Base-by-base conservation (phyloP, 2,888 invertebrate genomes). In the Phanerotoma sp. region DNA sequence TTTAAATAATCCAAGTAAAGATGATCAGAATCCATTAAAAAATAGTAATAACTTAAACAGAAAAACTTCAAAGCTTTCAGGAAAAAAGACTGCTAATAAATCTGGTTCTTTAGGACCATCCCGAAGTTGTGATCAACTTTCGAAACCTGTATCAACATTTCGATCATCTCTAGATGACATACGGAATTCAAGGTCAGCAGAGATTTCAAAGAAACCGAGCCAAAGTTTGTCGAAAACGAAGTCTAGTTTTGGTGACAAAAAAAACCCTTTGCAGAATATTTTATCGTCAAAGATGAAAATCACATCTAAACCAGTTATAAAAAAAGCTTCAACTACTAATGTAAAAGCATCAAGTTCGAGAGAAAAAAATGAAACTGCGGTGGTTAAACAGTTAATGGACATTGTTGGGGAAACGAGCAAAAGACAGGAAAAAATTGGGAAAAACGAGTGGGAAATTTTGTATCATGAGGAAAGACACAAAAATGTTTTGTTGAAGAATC, bases 401-500 rank as follows among this genome's bases (percentile, higher is more conserved):
- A n/a, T n/a, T n/a, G 69, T 66, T 42, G 70, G 71, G 3, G 71
- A 74, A 48, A 64, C 62, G 5, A 68, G 49, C 46, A 64, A 16
- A 66, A 65, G 56, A 46, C 15, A 62, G 3, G 60, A 60, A 0
- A 70, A 65, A 47, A 62, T 54, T 22, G 60, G 60, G 0, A 70
- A 65, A 47, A 62, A 55, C 21, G 70, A 75, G 45, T 70, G 67
- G 64, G 74, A 74, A 50, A 58, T 63, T 21, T 49, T 75, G 3
- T 77, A 69, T 48, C 69, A 69, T n/a, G 73, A 73, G 41, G 75
- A 76, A 25, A 70, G 65, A 22, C 73, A 73, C 20, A 73, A 68
- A 33, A 73, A 69, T 45, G 44, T 62, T 11, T 55, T 75, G 3
- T 50, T 74, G 25, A 75, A 73, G 42, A 62, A 69, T 20, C 75